A percentile compares a stretch with the other conserved stretches of the same genome.
Conservation (phyloP, 1,140 invertebrate species). For the Caenorhabditis tropicalis region DNA sequence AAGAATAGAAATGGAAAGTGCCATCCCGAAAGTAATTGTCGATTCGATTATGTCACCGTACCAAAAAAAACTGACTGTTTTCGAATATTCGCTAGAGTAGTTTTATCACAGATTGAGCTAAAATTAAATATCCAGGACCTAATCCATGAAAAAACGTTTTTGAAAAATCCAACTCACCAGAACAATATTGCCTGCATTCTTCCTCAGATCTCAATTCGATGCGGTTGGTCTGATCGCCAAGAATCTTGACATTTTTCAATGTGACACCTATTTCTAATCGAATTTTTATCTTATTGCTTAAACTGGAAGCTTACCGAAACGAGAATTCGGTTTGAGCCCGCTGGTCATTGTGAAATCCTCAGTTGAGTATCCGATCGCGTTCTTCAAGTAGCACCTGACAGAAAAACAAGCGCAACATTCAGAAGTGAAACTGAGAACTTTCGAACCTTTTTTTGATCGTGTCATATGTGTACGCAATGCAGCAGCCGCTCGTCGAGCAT, state of each 20-base stretch:
- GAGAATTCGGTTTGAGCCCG: conserved; percentile 15
- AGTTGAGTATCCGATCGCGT: conserved; percentile 9
- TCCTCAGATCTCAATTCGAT: conserved; percentile 26
- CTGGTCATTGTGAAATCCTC: conserved; percentile 29
- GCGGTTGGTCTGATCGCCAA: neutral
- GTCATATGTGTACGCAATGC: conserved; percentile 41
- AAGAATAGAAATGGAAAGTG: neutral
- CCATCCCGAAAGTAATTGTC: neutral
- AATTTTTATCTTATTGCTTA: neutral
- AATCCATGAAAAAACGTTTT: no score
- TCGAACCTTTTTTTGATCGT: conserved; percentile 18
- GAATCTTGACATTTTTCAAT: conserved; percentile 44
- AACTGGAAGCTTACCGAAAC: neutral
- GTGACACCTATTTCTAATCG: neutral
- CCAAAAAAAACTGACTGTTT: no score
- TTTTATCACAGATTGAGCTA: no score
- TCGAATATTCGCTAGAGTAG: no score
- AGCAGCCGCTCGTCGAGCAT: conserved; percentile 34
- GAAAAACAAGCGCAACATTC: neutral
- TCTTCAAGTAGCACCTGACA: conserved; percentile 44
- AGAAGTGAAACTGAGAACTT: neutral
- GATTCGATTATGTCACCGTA: neutral
- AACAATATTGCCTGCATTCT: conserved; percentile 46
- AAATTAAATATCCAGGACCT: no score
- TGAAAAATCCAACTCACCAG: neutral